These are phyloP conservation scores for Lordiphosa clarofinis DNA, from an alignment of 1,140 invertebrate genomes.

Conservation along the genomic window DNA sequence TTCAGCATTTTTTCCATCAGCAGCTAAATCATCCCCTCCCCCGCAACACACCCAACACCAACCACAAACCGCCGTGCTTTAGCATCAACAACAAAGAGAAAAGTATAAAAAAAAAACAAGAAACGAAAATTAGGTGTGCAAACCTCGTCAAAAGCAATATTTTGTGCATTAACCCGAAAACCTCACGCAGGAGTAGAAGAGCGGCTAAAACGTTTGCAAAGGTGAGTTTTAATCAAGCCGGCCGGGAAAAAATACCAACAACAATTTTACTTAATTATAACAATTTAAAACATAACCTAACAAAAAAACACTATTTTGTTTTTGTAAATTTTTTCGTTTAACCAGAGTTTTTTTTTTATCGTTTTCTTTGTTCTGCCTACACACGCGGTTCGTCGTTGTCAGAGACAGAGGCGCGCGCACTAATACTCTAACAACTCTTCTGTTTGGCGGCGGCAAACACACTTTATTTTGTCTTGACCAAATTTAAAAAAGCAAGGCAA, in stretches of 20 bases:
- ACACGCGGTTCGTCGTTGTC: conserved; percentile 54
- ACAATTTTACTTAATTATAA: conserved; percentile 20
- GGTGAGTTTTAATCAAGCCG: conserved; percentile 2
- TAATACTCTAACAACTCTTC: conserved; percentile 31
- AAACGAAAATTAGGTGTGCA: conserved; percentile 4
- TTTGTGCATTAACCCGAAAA: conserved; percentile 7
- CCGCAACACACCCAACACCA: conserved; percentile 7
- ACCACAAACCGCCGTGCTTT: conserved; percentile 11
- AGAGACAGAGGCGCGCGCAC: conserved; percentile 36
- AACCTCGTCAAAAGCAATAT: conserved; percentile 15
- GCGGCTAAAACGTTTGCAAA: conserved; percentile 2
- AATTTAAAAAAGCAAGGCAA: too few relatives aligned
- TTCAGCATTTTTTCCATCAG: conserved; percentile 6
- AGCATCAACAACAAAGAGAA: conserved; percentile 8
- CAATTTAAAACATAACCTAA: conserved; percentile 59
- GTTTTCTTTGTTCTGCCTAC: conserved; percentile 58
- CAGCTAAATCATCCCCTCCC: conserved; percentile 8
- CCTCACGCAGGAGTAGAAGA: not conserved
- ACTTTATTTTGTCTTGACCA: conserved; percentile 17
- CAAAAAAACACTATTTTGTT: conserved; percentile 53
- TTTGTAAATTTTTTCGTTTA: conserved; percentile 65
- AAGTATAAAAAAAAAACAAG: conserved; percentile 5
- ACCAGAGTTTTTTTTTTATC: conserved; percentile 45
- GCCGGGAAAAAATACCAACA: conserved; percentile 4
- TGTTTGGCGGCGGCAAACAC: conserved; percentile 23